Conservation (phyloP, 1,140 invertebrate genomes). For the Linepithema humile region DNA sequence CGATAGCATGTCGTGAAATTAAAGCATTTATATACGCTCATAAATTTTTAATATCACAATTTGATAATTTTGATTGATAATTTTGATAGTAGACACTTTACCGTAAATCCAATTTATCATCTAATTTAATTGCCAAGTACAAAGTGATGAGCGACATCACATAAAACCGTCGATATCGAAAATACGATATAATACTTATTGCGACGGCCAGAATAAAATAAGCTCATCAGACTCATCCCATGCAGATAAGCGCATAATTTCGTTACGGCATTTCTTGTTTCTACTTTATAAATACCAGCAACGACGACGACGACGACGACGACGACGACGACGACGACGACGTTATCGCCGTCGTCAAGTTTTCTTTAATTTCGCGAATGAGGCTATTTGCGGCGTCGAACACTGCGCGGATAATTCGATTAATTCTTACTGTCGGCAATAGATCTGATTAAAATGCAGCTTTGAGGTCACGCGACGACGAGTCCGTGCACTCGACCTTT, state of each 20-base stretch:
- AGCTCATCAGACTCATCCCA: slow-evolving; percentile 4
- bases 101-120: too few relatives aligned
- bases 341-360: slow-evolving; percentile 7
- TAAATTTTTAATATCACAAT: not conserved
- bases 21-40: not conserved
- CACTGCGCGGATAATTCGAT: slow-evolving; percentile 34
- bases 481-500: slow-evolving; percentile 6
- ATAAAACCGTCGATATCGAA: not conserved
- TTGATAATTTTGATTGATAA: too few relatives aligned
- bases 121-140: not conserved
- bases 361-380: slow-evolving; percentile 40
- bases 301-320: not conserved
- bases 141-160: not conserved
- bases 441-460: slow-evolving; percentile 41
- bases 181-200: slow-evolving; percentile 4
- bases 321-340: not conserved
- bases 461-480: slow-evolving; percentile 32
- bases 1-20: not conserved
- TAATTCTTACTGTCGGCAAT: slow-evolving; percentile 40
- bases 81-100: too few relatives aligned
- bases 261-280: slow-evolving; percentile 41
- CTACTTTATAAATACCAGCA: slow-evolving; percentile 4
- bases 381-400: slow-evolving; percentile 38
- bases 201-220: not conserved
- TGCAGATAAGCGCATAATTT: slow-evolving; percentile 17